phyloP scores from a whole-genome alignment of 2,888 invertebrate genomes.

The Zygothrica quintamaculata region DNA sequence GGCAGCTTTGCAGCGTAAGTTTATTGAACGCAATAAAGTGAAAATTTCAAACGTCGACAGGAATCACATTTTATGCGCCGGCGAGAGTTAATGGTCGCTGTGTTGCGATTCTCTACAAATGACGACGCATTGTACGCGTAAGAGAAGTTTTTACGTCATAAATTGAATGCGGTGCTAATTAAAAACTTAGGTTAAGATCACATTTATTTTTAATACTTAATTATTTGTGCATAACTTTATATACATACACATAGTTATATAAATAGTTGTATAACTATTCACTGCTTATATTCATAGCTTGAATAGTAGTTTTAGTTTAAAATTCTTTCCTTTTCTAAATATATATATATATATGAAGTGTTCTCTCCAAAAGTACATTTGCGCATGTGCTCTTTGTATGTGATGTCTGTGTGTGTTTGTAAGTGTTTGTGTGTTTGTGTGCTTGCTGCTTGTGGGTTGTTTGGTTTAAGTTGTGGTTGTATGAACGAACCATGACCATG shows the following conservation, averaged over 20 bases:
- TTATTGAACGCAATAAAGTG: slow-evolving; percentile 56
- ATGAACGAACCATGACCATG: slow-evolving; percentile 82
- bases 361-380: not conserved
- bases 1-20: slow-evolving; percentile 42
- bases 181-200: not conserved
- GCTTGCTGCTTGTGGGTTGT: too few relatives aligned
- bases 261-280: too few relatives aligned
- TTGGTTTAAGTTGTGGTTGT: slow-evolving; percentile 25
- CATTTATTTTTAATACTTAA: not conserved
- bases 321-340: too few relatives aligned
- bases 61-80: slow-evolving; percentile 26
- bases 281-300: too few relatives aligned
- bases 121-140: not conserved
- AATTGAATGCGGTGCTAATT: not conserved
- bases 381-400: not conserved
- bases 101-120: slow-evolving; percentile 11
- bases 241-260: too few relatives aligned
- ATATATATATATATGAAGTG: not conserved
- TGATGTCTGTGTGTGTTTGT: not conserved
- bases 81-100: slow-evolving; percentile 33
- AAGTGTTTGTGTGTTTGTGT: not conserved
- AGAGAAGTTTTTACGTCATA: not conserved
- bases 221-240: too few relatives aligned
- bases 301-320: too few relatives aligned
- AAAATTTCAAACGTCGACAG: slow-evolving; percentile 24